A percentile compares a stretch with the other conserved stretches of the same genome.
Conservation (phyloP, 2,113 vertebrate genomes). For the Bos javanicus region DNA sequence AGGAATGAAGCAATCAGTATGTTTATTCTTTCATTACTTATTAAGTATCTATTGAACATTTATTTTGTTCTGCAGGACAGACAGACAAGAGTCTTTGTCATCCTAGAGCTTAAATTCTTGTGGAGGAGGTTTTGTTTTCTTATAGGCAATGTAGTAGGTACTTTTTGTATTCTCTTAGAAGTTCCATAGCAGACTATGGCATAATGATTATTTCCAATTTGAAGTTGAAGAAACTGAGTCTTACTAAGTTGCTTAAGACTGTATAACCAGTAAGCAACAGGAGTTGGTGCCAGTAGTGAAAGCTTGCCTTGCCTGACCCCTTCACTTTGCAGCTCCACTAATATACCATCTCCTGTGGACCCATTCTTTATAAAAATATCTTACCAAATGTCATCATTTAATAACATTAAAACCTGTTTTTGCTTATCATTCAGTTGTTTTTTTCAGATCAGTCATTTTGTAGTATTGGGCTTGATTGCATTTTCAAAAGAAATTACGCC, state of each 20-base stretch:
- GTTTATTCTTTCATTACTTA: not conserved
- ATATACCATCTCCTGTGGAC: not conserved
- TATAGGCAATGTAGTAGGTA: not conserved
- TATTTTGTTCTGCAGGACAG: not conserved
- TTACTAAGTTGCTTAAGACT: not conserved
- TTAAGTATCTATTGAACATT: not conserved
- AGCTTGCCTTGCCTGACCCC: not conserved
- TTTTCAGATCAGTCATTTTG: not conserved
- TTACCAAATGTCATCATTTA: not conserved
- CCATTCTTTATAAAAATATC: not conserved
- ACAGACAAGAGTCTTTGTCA: not conserved
- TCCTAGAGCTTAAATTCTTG: not conserved
- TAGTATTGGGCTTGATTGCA: not conserved
- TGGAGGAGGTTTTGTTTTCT: not conserved
- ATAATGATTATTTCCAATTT: not conserved
- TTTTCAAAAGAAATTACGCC: not conserved
- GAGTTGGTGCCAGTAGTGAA: not conserved
- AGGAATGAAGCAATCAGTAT: not conserved
- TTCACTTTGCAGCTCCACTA: not conserved
- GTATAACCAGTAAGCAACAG: not conserved
- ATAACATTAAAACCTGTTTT: not conserved
- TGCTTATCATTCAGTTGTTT: not conserved
- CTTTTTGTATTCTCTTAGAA: not conserved
- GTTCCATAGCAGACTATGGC: not conserved
- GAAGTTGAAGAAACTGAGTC: not conserved